Evolutionary conservation across 2,888 invertebrate species (phyloP), one percentile per base, ranked within the genome.

Genomic region (Andrena fulva): DNA sequence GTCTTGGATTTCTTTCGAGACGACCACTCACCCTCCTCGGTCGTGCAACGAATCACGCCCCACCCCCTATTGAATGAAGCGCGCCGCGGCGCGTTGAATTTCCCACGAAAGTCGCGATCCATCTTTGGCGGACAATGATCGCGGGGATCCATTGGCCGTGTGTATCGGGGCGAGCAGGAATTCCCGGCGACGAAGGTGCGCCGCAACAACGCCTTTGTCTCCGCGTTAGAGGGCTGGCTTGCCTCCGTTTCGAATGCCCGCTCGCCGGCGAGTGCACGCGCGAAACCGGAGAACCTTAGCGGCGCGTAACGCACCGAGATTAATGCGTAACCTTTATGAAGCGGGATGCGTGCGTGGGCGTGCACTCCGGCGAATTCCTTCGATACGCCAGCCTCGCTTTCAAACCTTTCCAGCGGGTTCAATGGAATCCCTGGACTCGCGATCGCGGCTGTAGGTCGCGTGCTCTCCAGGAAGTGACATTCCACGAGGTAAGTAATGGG

Each of bases 161-260:
- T 68, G 77, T 75, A 64, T 75, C 48, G 74, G 68, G 29, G 60
- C 66, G 62, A 35, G 48, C 27, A 85, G 84, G 81, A 88, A 91
- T 88, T 91, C 92, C 91, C 64, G 90, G 90, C 75, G 78, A 83
- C 88, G 91, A 87, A 92, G 91, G 87, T 90, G 92, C 83, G 93
- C 91, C 84, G 91, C 90, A 76, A 80, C 71, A 91, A 92, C 90
- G 91, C 91, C 92, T 92, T 93, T 85, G 86, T 84, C 85, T 87
- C 56, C 42, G 85, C 82, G 85, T 78, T 76, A 80, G 66, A 35
- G 77, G 42, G 77, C 64, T 66, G 71, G 52, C 79, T 42, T 84
- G 89, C 86, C 85, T 85, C 85, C 84, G 89, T 85, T 88, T 86
- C 80, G 68, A 86, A 83, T 77, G 87, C 82, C 76, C 77, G 72